Conservation (phyloP, 2,113 vertebrate species). For the Toxostoma redivivum region DNA sequence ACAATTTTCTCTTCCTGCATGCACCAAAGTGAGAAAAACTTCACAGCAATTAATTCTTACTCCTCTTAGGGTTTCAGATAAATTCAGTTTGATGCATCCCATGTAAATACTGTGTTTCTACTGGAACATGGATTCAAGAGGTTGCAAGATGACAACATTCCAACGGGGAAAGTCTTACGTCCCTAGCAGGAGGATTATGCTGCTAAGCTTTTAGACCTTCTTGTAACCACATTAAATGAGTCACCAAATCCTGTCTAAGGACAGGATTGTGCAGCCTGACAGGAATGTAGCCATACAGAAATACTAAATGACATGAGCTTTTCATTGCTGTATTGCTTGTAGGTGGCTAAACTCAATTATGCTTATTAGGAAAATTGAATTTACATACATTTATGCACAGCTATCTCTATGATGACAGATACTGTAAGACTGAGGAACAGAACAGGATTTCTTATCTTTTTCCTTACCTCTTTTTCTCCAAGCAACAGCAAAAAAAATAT, state of each 20-base stretch:
- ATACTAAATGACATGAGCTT: background rate
- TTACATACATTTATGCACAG: background rate
- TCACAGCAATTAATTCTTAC: background rate
- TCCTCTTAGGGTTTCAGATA: background rate
- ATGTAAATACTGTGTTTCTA: background rate
- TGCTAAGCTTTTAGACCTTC: constrained; percentile 30
- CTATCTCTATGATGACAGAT: background rate
- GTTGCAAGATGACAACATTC: background rate
- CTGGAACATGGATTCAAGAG: background rate
- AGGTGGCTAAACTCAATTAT: background rate
- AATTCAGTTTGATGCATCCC: background rate
- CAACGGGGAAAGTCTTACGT: background rate
- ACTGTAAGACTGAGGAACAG: background rate
- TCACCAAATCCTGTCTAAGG: constrained; percentile 41
- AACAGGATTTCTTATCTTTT: background rate
- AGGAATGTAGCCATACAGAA: background rate
- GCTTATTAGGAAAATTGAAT: background rate
- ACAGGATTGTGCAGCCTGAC: background rate
- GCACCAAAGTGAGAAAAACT: background rate
- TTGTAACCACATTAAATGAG: constrained; percentile 28
- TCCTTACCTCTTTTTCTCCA: background rate
- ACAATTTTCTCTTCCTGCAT: background rate
- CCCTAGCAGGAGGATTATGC: background rate
- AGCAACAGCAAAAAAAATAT: background rate
- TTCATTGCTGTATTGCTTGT: background rate